Percentiles rank a stretch among this genome's conserved stretches.
phyloP scores from a whole-genome alignment of 2,888 invertebrate species.

The Balanococcus diminutus region DNA sequence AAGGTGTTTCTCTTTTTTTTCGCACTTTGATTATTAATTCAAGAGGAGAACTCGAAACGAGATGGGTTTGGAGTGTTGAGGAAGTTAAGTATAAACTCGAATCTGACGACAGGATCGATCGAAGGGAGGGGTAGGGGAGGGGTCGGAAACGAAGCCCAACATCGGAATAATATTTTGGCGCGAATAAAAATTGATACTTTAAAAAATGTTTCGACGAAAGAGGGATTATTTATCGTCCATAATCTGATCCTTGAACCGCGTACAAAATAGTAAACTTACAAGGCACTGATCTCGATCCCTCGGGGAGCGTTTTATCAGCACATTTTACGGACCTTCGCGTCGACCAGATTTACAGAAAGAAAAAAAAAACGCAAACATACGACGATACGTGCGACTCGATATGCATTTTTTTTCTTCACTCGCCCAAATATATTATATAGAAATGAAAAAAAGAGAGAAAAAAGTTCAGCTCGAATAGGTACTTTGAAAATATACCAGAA shows the following conservation, averaged over 20 bases:
- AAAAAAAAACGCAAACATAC: background rate
- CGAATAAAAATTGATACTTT: background rate
- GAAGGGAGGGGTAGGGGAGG: background rate
- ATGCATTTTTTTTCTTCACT: background rate
- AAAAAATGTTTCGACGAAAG: background rate
- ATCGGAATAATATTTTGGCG: background rate
- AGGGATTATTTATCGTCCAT: background rate
- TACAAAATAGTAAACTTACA: background rate
- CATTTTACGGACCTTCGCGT: background rate
- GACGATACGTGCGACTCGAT: background rate
- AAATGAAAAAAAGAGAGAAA: background rate
- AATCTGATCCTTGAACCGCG: background rate
- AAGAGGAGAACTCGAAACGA: background rate
- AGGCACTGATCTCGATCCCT: background rate
- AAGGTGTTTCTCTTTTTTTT: background rate
- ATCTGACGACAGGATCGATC: no score
- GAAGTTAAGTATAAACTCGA: background rate
- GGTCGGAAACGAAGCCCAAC: background rate
- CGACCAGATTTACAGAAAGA: background rate
- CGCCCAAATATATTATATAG: background rate
- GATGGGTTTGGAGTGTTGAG: background rate
- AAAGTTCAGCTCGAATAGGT: conserved; percentile 2
- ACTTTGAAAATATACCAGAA: background rate
- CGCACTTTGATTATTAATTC: background rate
- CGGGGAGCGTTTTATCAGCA: background rate